These are phyloP conservation scores for Malthinus seriepunctatus DNA, from an alignment of 2,888 invertebrate species.

Conservation along the genomic window DNA sequence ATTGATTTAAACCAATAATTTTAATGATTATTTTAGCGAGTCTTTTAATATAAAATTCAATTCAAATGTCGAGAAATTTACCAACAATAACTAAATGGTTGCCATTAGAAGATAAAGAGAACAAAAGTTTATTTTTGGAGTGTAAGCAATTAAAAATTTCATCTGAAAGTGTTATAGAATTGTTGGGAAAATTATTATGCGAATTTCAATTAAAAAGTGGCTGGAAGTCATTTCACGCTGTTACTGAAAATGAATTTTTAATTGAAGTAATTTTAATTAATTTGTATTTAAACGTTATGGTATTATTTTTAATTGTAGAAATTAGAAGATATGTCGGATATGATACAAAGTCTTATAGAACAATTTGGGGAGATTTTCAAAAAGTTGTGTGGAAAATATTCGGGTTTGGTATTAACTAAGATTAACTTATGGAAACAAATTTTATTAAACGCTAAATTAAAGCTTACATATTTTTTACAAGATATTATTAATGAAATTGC, in stretches of 20 bases:
- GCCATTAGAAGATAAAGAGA: constrained; percentile 59
- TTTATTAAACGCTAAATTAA: constrained; percentile 60
- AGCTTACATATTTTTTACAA: constrained; percentile 60
- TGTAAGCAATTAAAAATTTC: constrained; percentile 59
- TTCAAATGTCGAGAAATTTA: constrained; percentile 49
- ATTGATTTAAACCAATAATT: no score
- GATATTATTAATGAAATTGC: constrained; percentile 61
- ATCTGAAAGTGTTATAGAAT: constrained; percentile 47
- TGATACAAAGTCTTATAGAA: constrained; percentile 58
- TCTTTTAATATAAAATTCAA: background rate
- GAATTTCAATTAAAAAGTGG: constrained; percentile 53
- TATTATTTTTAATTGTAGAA: constrained; percentile 53
- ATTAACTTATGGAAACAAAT: constrained; percentile 59
- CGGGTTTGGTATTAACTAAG: constrained; percentile 53
- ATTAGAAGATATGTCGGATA: constrained; percentile 61
- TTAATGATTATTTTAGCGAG: no score
- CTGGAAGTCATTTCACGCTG: constrained; percentile 30
- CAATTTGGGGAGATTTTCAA: constrained; percentile 60
- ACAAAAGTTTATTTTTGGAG: constrained; percentile 57
- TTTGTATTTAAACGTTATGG: background rate
- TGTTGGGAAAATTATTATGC: constrained; percentile 55
- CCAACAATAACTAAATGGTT: constrained; percentile 59
- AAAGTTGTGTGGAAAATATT: constrained; percentile 53
- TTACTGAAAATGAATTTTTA: constrained; percentile 12
- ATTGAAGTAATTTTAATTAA: constrained; percentile 12